phyloP scores from a whole-genome alignment of 2,888 invertebrate genomes.

The Sycophila texana region DNA sequence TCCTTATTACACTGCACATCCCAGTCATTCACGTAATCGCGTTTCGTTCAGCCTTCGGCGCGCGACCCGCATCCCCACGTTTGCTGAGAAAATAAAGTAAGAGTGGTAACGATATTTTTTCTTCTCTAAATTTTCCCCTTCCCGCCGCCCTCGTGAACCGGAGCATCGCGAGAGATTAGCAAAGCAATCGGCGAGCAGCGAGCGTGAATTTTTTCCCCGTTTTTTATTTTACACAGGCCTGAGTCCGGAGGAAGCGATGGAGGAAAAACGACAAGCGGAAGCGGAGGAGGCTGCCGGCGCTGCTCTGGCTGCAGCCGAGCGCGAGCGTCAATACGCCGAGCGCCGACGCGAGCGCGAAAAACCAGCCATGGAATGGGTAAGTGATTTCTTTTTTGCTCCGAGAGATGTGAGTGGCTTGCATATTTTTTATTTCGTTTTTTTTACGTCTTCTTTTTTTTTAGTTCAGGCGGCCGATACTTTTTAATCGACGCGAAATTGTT shows the following conservation, averaged over 20 bases:
- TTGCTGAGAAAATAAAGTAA: too few species aligned
- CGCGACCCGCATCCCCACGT: too few species aligned
- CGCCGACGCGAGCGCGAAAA: conserved; percentile 69
- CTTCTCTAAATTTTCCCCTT: neutral
- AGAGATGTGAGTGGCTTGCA: too few species aligned
- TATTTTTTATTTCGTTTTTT: too few species aligned
- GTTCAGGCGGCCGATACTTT: too few species aligned
- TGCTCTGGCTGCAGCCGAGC: conserved; percentile 65
- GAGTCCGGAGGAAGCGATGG: conserved; percentile 63
- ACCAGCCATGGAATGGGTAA: conserved; percentile 66
- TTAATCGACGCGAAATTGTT: too few species aligned
- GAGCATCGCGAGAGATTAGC: too few species aligned
- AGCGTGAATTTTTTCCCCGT: neutral
- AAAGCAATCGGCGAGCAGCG: too few species aligned
- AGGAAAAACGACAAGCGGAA: conserved; percentile 57
- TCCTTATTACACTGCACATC: too few species aligned
- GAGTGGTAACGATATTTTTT: neutral
- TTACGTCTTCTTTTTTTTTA: too few species aligned
- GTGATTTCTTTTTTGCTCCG: neutral
- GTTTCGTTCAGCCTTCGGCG: too few species aligned
- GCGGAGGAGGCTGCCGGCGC: conserved; percentile 63
- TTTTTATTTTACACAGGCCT: conserved; percentile 61
- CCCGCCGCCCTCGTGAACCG: neutral
- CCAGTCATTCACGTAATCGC: too few species aligned
- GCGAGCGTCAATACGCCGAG: conserved; percentile 67